Percentiles rank a stretch among this genome's conserved stretches.
phyloP scores from a whole-genome alignment of 2,888 invertebrate species.

The Scotopteryx bipunctaria region DNA sequence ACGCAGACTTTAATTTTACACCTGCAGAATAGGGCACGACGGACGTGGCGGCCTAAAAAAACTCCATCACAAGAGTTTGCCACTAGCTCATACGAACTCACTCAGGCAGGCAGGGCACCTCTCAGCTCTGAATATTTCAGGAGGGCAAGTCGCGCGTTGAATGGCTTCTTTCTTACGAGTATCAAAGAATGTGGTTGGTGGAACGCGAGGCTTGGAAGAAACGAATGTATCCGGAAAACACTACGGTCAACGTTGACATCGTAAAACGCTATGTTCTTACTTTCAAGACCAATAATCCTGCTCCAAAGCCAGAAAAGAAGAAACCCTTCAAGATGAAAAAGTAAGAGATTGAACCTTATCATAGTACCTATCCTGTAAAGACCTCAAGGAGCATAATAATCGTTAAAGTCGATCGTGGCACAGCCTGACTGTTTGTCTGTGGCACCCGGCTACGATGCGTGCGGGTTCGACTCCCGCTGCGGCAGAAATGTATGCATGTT shows the following conservation, averaged over 20 bases:
- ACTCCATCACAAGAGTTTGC: too few relatives aligned
- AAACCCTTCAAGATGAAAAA: slow-evolving; percentile 77
- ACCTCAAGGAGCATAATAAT: too few relatives aligned
- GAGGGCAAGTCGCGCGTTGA: slow-evolving; percentile 70
- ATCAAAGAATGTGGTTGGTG: slow-evolving; percentile 83
- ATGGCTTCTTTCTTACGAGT: slow-evolving; percentile 81
- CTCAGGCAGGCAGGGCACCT: too few relatives aligned
- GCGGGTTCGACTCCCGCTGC: too few relatives aligned
- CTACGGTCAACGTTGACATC: slow-evolving; percentile 67
- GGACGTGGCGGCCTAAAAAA: too few relatives aligned
- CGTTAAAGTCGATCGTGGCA: too few relatives aligned
- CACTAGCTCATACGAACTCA: too few relatives aligned
- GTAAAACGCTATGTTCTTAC: slow-evolving; percentile 73
- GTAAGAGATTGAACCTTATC: slow-evolving; percentile 44
- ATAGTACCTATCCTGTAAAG: not conserved
- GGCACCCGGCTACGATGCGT: too few relatives aligned
- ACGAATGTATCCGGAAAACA: slow-evolving; percentile 78
- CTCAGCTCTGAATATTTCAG: slow-evolving; percentile 45
- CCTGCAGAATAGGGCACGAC: too few relatives aligned
- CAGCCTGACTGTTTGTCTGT: too few relatives aligned
- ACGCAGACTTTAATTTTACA: too few relatives aligned
- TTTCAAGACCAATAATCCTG: slow-evolving; percentile 70
- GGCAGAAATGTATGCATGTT: too few relatives aligned
- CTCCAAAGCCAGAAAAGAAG: slow-evolving; percentile 74
- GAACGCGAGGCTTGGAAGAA: slow-evolving; percentile 81